Percentiles rank a stretch among this genome's conserved stretches.
These are phyloP conservation scores for Cantharis rustica DNA, from an alignment of 2,888 invertebrate species.

Conservation along the genomic window DNA sequence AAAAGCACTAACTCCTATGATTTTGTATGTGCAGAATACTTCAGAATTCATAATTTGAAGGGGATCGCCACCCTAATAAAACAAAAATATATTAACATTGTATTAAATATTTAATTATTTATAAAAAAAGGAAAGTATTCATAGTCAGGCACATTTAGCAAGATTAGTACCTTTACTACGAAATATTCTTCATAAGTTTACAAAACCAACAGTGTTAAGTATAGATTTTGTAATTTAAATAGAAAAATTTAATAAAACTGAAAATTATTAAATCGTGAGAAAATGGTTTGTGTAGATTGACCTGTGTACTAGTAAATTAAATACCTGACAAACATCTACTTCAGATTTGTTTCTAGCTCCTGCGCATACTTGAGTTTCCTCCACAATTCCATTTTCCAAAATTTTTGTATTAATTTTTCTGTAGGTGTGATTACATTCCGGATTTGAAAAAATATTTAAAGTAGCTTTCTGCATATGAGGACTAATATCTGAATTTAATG, in stretches of 20 bases:
- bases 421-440: slow-evolving; percentile 45
- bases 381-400: slow-evolving; percentile 51
- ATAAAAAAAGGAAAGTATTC: too few species aligned
- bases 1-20: slow-evolving; percentile 54
- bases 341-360: slow-evolving; percentile 51
- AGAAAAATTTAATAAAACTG: too few species aligned
- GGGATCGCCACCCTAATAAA: slow-evolving; percentile 57
- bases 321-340: slow-evolving; percentile 58
- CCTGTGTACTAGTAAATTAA: neutral
- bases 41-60: slow-evolving; percentile 14
- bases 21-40: slow-evolving; percentile 42
- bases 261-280: too few species aligned
- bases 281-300: too few species aligned
- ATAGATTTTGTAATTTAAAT: too few species aligned
- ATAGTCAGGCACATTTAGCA: too few species aligned
- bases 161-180: too few species aligned
- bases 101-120: too few species aligned
- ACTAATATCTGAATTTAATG: neutral
- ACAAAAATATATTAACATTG: too few species aligned
- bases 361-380: slow-evolving; percentile 59
- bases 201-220: too few species aligned
- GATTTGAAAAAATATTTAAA: slow-evolving; percentile 46
- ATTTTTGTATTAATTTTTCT: slow-evolving; percentile 1
- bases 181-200: too few species aligned
- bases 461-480: slow-evolving; percentile 54